Percentiles rank a stretch among this genome's conserved stretches.
Conservation (phyloP, 1,140 invertebrate genomes). For the Papilio polyxenes region DNA sequence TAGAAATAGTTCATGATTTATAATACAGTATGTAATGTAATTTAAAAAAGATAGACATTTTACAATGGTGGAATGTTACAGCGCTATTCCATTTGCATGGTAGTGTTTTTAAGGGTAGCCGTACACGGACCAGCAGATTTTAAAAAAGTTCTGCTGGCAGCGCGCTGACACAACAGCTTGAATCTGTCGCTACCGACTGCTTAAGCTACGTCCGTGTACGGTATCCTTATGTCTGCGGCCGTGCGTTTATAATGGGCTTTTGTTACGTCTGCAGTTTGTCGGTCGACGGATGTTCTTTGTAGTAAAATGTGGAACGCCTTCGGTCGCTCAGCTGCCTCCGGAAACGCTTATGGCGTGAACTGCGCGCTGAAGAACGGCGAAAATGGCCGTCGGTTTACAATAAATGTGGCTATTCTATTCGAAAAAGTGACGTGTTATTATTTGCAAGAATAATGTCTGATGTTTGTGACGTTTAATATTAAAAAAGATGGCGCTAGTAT, state of each 20-base stretch:
- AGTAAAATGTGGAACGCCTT: slow-evolving; percentile 39
- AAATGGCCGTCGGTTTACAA: slow-evolving; percentile 32
- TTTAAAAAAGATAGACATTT: slow-evolving; percentile 10
- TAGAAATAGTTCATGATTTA: not conserved
- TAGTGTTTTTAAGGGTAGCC: too few species aligned
- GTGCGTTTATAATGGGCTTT: slow-evolving; percentile 39
- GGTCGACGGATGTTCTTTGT: slow-evolving; percentile 46
- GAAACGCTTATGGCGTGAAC: slow-evolving; percentile 38
- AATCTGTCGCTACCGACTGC: not conserved
- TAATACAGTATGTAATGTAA: not conserved
- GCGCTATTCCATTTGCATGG: not conserved
- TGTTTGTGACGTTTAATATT: not conserved
- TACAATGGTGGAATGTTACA: slow-evolving; percentile 3
- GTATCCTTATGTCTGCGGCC: slow-evolving; percentile 3
- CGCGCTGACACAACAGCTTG: too few species aligned
- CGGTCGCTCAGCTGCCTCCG: slow-evolving; percentile 18
- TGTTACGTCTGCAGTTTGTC: slow-evolving; percentile 52
- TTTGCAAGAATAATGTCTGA: not conserved
- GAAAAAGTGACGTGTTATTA: not conserved
- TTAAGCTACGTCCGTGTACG: not conserved
- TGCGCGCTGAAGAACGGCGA: slow-evolving; percentile 17
- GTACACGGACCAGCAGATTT: not conserved
- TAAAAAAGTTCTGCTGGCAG: too few species aligned
- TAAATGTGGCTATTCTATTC: slow-evolving; percentile 29
- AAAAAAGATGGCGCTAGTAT: not conserved